Conservation (phyloP, 2,888 invertebrate genomes). For the Boloria euphrosyne region DNA sequence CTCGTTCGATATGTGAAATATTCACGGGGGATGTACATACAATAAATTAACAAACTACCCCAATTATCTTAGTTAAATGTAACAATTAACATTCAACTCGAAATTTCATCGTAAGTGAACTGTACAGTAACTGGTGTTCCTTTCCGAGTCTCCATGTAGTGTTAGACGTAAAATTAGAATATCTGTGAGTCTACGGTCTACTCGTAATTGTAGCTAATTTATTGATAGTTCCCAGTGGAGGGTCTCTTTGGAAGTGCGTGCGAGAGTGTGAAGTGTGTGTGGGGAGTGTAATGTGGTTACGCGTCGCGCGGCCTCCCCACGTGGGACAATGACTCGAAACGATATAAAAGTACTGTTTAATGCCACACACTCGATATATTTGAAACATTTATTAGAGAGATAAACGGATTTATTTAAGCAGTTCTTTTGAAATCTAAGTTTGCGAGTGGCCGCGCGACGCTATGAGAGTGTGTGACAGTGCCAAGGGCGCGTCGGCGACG, state of each 20-base stretch:
- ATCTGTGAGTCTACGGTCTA: constrained; percentile 64
- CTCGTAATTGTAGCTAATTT: constrained; percentile 64
- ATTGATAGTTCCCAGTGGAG: constrained; percentile 57
- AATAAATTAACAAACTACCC: constrained; percentile 60
- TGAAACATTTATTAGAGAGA: not conserved
- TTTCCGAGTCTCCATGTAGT: constrained; percentile 78
- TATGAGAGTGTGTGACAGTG: constrained; percentile 69
- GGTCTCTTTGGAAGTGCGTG: constrained; percentile 53
- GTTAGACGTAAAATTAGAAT: constrained; percentile 63
- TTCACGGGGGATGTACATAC: constrained; percentile 72
- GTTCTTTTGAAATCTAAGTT: not conserved
- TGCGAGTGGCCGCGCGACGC: constrained; percentile 38
- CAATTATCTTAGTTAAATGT: constrained; percentile 67
- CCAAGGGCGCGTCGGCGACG: constrained; percentile 75
- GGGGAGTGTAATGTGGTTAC: constrained; percentile 12
- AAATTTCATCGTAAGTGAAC: constrained; percentile 60
- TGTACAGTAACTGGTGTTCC: constrained; percentile 81
- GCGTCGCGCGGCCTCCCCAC: constrained; percentile 7
- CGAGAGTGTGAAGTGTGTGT: constrained; percentile 34
- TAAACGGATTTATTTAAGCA: not conserved
- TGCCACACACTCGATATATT: not conserved
- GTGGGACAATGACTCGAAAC: too few species aligned
- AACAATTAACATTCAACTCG: constrained; percentile 61
- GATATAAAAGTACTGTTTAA: not conserved
- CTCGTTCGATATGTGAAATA: constrained; percentile 69